These are phyloP conservation scores for Peromyscus californicus DNA, from an alignment of 2,113 vertebrate species.

Conservation along the genomic window DNA sequence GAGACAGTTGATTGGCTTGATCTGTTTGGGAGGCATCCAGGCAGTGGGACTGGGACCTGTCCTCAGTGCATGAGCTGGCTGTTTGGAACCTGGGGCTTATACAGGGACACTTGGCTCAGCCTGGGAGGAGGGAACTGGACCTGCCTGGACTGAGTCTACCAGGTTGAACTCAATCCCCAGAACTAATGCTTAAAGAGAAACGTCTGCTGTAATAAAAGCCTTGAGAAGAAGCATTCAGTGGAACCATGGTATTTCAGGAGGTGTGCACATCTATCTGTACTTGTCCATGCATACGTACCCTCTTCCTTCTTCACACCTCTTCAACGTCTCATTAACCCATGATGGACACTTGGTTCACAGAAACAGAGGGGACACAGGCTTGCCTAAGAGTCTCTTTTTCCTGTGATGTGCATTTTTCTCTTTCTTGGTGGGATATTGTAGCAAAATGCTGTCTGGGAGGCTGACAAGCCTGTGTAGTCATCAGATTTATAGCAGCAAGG, in stretches of 20 bases:
- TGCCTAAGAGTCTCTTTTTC: background rate
- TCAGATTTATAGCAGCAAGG: slow-evolving; percentile 80
- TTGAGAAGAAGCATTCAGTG: background rate
- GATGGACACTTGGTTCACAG: background rate
- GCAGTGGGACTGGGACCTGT: too few species aligned
- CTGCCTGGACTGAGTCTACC: too few species aligned
- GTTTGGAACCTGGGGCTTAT: too few species aligned
- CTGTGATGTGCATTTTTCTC: background rate
- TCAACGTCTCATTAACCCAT: background rate
- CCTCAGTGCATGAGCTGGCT: too few species aligned
- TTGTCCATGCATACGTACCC: fast-evolving
- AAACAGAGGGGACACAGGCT: background rate
- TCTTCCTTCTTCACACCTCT: background rate
- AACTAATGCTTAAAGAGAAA: background rate
- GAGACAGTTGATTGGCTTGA: too few species aligned
- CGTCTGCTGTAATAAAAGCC: background rate
- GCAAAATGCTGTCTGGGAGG: slow-evolving; percentile 74
- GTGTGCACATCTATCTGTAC: fast-evolving
- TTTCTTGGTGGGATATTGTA: slow-evolving; percentile 3
- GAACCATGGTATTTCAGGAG: background rate
- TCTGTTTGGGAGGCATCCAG: too few species aligned
- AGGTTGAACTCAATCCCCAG: too few species aligned
- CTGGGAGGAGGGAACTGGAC: too few species aligned
- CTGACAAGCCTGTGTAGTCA: slow-evolving; percentile 67
- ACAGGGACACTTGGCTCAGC: too few species aligned